phyloP scores from a whole-genome alignment of 2,888 invertebrate species.

The Temnothorax ravouxi region DNA sequence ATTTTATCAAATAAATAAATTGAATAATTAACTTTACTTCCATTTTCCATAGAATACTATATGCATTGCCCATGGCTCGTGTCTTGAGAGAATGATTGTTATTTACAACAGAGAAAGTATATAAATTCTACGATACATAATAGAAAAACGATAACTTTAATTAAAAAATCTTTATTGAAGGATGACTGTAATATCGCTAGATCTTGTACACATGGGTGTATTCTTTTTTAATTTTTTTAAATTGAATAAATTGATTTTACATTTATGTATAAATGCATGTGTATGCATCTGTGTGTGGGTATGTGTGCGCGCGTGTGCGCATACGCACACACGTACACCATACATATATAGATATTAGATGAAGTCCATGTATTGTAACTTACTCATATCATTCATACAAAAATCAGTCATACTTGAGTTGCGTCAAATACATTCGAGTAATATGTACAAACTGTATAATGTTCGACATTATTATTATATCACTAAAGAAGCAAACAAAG shows the following conservation, averaged over 20 bases:
- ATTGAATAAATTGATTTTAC: slow-evolving; percentile 69
- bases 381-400: slow-evolving; percentile 75
- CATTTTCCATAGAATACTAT: slow-evolving; percentile 51
- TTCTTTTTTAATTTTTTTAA: slow-evolving; percentile 51
- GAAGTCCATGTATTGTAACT: slow-evolving; percentile 67
- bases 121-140: slow-evolving; percentile 61
- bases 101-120: slow-evolving; percentile 59
- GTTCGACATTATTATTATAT: slow-evolving; percentile 66
- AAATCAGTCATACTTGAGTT: slow-evolving; percentile 65
- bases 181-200: slow-evolving; percentile 57
- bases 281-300: slow-evolving; percentile 52
- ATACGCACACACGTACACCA: slow-evolving; percentile 59
- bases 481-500: slow-evolving; percentile 78
- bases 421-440: slow-evolving; percentile 74
- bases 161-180: slow-evolving; percentile 65
- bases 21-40: slow-evolving; percentile 24
- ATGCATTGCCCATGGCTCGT: slow-evolving; percentile 65
- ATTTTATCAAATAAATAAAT: slow-evolving; percentile 57
- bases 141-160: slow-evolving; percentile 67
- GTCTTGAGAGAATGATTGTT: slow-evolving; percentile 56
- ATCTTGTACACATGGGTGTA: slow-evolving; percentile 69
- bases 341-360: slow-evolving; percentile 67
- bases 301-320: slow-evolving; percentile 57
- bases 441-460: slow-evolving; percentile 68
- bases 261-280: slow-evolving; percentile 71